These are phyloP conservation scores for Elephas maximus DNA, from an alignment of 2,113 vertebrate species.

Conservation along the genomic window DNA sequence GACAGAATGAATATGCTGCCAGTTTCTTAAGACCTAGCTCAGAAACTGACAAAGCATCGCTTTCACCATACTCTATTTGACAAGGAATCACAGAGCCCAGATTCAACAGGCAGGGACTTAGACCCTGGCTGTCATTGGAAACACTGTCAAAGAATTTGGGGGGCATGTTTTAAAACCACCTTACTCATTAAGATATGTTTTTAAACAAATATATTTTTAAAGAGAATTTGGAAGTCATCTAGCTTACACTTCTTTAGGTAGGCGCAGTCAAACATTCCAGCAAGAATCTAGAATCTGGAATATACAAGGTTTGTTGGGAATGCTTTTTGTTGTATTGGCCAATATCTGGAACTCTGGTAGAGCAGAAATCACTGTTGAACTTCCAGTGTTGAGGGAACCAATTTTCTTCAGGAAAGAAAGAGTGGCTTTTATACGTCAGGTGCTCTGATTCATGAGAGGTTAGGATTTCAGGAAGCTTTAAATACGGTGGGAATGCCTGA, in stretches of 20 bases:
- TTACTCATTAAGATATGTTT: neutral
- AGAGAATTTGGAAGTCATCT: neutral
- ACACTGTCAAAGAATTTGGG: neutral
- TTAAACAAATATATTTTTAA: neutral
- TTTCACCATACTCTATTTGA: neutral
- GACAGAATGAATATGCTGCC: neutral
- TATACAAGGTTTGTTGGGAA: neutral
- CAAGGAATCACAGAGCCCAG: neutral
- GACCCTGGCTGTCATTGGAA: neutral
- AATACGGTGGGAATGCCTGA: constrained; percentile 53
- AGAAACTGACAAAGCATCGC: neutral
- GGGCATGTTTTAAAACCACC: neutral
- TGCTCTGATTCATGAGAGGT: constrained; percentile 9
- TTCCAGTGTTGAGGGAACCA: neutral
- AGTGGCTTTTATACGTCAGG: neutral
- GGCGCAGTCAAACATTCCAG: neutral
- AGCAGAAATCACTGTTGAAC: neutral
- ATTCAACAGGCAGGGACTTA: neutral
- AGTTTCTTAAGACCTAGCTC: neutral
- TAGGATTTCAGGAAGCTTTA: constrained; percentile 60
- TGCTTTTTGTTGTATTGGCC: neutral
- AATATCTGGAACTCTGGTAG: neutral
- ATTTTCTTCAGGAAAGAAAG: constrained; percentile 36
- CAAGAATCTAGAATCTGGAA: neutral
- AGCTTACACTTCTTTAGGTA: neutral